A percentile compares a stretch with the other conserved stretches of the same genome.
These are phyloP conservation scores for Drosophila ustulata DNA, from an alignment of 2,888 invertebrate genomes.

Conservation along the genomic window DNA sequence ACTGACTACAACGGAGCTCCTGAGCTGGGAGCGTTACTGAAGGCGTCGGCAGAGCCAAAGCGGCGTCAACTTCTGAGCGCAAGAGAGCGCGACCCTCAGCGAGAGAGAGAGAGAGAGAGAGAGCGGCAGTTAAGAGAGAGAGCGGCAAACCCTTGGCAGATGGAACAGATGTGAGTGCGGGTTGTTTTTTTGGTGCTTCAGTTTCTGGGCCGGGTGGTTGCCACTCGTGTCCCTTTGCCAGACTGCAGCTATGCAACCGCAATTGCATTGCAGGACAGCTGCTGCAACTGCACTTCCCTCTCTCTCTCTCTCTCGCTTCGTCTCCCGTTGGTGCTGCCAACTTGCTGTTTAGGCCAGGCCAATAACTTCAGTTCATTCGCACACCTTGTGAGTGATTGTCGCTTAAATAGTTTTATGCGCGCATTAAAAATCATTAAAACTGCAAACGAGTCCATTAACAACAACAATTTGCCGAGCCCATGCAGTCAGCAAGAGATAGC, in stretches of 20 bases:
- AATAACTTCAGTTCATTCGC: slow-evolving; percentile 21
- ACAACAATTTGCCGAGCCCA: slow-evolving; percentile 35
- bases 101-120: slow-evolving; percentile 25
- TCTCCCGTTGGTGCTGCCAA: neutral
- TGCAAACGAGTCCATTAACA: slow-evolving; percentile 52
- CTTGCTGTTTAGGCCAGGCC: slow-evolving; percentile 20
- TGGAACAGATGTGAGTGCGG: slow-evolving; percentile 55
- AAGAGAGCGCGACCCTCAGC: slow-evolving; percentile 1
- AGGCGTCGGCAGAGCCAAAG: slow-evolving; percentile 72
- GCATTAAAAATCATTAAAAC: slow-evolving; percentile 60
- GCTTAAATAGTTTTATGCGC: slow-evolving; percentile 49
- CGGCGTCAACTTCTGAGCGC: slow-evolving; percentile 31
- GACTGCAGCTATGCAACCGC: slow-evolving; percentile 44
- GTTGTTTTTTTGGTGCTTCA: slow-evolving; percentile 58
- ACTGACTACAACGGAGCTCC: slow-evolving; percentile 60
- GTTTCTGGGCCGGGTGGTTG: slow-evolving; percentile 39
- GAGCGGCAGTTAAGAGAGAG: slow-evolving; percentile 2
- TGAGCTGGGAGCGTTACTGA: slow-evolving; percentile 62
- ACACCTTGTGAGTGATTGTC: slow-evolving; percentile 19
- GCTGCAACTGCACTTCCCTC: slow-evolving; percentile 34
- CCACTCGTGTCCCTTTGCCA: slow-evolving; percentile 24
- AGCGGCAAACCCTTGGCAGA: slow-evolving; percentile 41
- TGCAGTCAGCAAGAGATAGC: neutral
- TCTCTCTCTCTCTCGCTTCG: neutral
- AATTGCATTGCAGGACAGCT: slow-evolving; percentile 53